Base-by-base conservation (phyloP, 1,140 invertebrate genomes). In the Sarcophaga bullata region DNA sequence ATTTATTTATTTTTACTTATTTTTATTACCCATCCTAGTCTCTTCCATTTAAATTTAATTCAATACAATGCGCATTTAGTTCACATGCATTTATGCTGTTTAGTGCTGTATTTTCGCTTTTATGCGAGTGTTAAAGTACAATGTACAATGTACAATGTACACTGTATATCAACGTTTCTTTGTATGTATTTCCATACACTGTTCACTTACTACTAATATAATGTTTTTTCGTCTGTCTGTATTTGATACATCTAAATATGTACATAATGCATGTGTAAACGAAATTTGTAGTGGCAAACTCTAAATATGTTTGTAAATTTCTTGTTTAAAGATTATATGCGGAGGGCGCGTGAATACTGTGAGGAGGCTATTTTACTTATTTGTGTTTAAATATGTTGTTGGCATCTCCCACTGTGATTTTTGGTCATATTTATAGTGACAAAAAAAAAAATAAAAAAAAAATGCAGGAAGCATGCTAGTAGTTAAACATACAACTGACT, bases 331-430 rank as follows among this genome's bases (percentile, higher is more conserved):
- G 25, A 37, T 37, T 37, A 37, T 37, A 37, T 37, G 25, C 25
- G 25, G 25, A 37, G 25, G 25, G 25, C 25, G 25, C 25, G 25
- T 37, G 25, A 37, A 37, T 49, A 25, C 75, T 46, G 52, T 15
- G 75, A 78, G 75, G 75, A 78, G 75, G 75, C 48, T 19, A 46
- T 49, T 78, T 49, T 7, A 50, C 15, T 17, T 76, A 76, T 76
- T 76, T 76, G 7, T 76, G 73, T 76, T 6, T 78, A 50, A 50
- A 78, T 78, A 50, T 78, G 37, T 78, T 78, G 48, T 49, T 78
- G 17, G 47, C n/a, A 78, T 78, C 75, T 78, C 75, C 75, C 37
- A 78, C 75, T 78, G 75, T 78, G 75, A 78, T 78, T 78, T 17
- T 50, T 19, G 17, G 73, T 46, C 73, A 76, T 78, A 52, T 78